Evolutionary conservation across 2,888 invertebrate species (phyloP), one percentile per base, ranked within the genome.

Genomic region (Halictus ligatus): DNA sequence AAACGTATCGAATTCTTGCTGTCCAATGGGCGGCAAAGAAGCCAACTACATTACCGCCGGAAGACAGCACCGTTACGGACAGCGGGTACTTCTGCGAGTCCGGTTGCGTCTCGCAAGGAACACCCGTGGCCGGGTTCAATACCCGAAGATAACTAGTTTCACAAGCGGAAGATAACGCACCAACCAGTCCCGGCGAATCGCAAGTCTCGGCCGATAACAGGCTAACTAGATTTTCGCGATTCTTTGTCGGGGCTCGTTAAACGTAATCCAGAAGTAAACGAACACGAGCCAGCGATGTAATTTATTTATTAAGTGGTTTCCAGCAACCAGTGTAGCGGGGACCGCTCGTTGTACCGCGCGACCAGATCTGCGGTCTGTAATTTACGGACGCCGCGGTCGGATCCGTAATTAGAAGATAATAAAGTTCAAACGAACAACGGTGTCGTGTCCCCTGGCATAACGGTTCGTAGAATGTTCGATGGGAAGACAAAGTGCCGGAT

Each of bases 11-110:
- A 46, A 18, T 48, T 10, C 48, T 64, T 12, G 21, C 21, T 80
- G 50, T 75, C 72, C 87, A 78, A 81, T 85, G 10, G 89, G 80
- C 72, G 93, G 89, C 91, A 94, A 88, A 85, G 85, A 80, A 90
- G 93, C 85, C 84, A 91, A 82, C 94, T 94, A 89, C 91, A 90
- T 93, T 94, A 94, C 92, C 94, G 85, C 86, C 82, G 75, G 91
- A 84, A 87, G 92, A 90, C 88, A 92, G 90, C 87, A 90, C 86
- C 89, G 88, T 90, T 92, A 89, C 87, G 89, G 88, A 78, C 91
- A 75, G 92, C 87, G 85, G 92, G 84, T 91, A 92, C 85, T 88
- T 83, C 86, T 84, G 89, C 88, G 87, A 87, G 88, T 85, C 82
- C 75, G 64, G 78, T 67, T 50, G 29, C n/a, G 72, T 71, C 75